Evolutionary conservation across 1,140 invertebrate genomes (phyloP), one percentile per base, ranked within the genome.

Genomic region (Muscidifurax raptorellus): DNA sequence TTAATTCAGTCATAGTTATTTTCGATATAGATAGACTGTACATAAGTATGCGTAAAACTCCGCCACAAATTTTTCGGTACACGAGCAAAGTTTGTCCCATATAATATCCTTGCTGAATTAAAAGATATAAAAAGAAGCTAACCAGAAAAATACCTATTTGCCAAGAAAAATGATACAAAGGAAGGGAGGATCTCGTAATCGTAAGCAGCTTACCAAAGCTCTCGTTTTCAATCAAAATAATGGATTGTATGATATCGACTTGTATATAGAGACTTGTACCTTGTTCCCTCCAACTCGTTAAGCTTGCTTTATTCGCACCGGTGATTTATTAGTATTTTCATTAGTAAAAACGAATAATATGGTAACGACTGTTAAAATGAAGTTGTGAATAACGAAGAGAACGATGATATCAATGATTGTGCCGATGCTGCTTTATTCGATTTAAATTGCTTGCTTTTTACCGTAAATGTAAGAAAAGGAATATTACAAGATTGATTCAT

Each of bases 231-330:
- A 80, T 84, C 75, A 79, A 72, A 79, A 78, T 44, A 71, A 71
- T 69, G 64, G 71, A 84, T 84, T 72, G 77, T 79, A 79, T 79
- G 67, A 78, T 79, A 84, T 79, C 59, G 47, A 79, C 59, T 79
- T 79, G 82, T 79, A 78, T 76, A 84, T 84, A 84, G 52, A 78
- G 40, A 69, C 30, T 84, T 78, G 82, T 79, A 84, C 25, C 30
- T 82, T n/a, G n/a, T 72, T 80, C 44, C 13, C 30, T 80, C 6
- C 40, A 10, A 72, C 25, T 80, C 2, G 30, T 82, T 25, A 64
- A 75, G 47, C 47, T 83, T 13, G 72, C 44, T 67, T 83, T 30
- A 47, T 47, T 67, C 2, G 18, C 36, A 32, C 28, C n/a, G 27
- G n/a, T 67, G 25, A 83, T 77, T 66, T 77, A 44, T 67, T 76